A percentile compares a stretch with the other conserved stretches of the same genome.
These are phyloP conservation scores for Andrena trimmerana DNA, from an alignment of 2,888 invertebrate species.

Conservation along the genomic window DNA sequence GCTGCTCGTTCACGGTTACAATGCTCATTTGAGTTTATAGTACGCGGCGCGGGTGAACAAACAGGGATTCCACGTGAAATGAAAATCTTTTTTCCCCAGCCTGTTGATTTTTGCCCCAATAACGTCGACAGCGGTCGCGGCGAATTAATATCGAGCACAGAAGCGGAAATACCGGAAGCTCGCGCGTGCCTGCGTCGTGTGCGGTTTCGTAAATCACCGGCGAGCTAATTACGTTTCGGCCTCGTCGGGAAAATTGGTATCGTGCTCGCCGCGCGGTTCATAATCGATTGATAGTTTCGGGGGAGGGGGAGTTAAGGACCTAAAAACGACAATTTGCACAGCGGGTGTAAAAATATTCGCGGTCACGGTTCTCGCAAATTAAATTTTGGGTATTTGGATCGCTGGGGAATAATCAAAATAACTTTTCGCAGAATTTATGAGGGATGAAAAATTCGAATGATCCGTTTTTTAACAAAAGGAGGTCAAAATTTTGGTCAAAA, in stretches of 20 bases:
- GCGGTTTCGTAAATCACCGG: constrained; percentile 55
- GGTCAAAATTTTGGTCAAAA: no score
- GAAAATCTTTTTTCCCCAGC: neutral
- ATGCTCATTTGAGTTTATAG: neutral
- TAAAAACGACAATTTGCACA: neutral
- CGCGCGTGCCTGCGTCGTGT: neutral
- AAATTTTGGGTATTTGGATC: neutral
- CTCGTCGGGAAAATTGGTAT: constrained; percentile 37
- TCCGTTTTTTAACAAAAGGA: no score
- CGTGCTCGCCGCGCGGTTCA: constrained; percentile 22
- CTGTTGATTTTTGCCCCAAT: constrained; percentile 10
- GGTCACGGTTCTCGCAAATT: no score
- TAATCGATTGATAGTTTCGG: constrained; percentile 49
- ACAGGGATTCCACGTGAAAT: neutral
- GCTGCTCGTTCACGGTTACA: neutral
- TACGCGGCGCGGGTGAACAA: neutral
- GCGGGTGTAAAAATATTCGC: no score
- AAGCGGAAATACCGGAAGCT: constrained; percentile 8
- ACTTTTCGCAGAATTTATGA: neutral
- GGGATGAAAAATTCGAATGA: no score
- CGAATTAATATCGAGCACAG: constrained; percentile 35
- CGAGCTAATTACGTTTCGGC: constrained; percentile 54
- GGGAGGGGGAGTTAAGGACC: neutral
- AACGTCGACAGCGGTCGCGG: constrained; percentile 23
- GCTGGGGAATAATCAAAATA: neutral